Evolutionary conservation across 2,113 vertebrate genomes (phyloP).

Genomic region (Nanorana parkeri): DNA sequence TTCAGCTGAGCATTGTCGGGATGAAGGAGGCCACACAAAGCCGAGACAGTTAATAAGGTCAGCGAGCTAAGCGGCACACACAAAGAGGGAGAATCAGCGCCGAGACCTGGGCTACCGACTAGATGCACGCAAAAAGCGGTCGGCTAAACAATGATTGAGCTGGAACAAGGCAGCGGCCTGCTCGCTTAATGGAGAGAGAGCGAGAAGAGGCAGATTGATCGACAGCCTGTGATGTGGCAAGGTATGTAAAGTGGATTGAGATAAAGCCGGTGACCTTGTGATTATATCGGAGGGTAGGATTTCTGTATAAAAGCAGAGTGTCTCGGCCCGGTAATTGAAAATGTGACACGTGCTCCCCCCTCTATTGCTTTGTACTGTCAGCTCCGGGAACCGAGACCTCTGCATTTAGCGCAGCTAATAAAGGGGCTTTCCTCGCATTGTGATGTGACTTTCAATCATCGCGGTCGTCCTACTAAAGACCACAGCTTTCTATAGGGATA

Average conservation of each 20-base stretch:
- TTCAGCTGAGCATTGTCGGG: background rate
- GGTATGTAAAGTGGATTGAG: conserved; percentile 26
- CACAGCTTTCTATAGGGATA: background rate
- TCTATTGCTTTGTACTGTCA: background rate
- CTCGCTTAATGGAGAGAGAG: conserved; percentile 1
- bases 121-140: background rate
- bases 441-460: conserved; percentile 21
- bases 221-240: background rate
- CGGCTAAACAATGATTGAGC: conserved; percentile 6
- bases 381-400: background rate
- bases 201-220: conserved; percentile 7
- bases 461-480: background rate
- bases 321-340: conserved; percentile 28
- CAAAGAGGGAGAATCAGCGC: background rate
- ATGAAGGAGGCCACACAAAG: background rate
- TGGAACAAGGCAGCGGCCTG: background rate
- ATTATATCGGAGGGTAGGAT: conserved; percentile 25
- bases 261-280: conserved; percentile 23
- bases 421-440: conserved; percentile 30
- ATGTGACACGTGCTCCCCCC: background rate
- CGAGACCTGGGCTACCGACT: background rate
- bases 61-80: background rate
- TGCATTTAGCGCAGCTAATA: conserved; percentile 3
- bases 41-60: conserved; percentile 15
- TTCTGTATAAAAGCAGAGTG: background rate